Evolutionary conservation across 2,888 invertebrate species (phyloP), one percentile per base, ranked within the genome.

Genomic region (Erebia epiphron): DNA sequence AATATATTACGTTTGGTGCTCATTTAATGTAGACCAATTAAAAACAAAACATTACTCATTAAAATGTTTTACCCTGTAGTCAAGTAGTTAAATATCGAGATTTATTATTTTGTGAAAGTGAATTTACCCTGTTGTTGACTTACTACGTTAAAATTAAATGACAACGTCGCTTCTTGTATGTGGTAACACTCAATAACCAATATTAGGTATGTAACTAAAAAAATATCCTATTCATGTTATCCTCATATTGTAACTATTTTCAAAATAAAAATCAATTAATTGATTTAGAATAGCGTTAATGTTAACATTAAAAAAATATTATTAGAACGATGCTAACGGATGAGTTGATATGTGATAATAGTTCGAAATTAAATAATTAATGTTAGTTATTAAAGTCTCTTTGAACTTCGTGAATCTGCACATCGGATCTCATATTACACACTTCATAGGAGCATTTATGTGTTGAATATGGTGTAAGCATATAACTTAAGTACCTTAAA

Each of bases 401-500:
- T 72, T 65, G 63, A 69, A 62, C 41, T 73, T 58, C 54, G 57
- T 65, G 68, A 75, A 72, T 75, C 76, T 72, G 64, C 57, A 18
- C 64, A 71, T 57, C 81, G 80, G 86, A 87, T 87, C 82, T 84
- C 81, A 82, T 79, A 52, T 80, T 75, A 75, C 77, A 75, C 77
- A 76, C 85, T 88, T 91, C 90, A 91, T 91, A 88, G 91, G 82
- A 90, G 90, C 90, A 89, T 84, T 82, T 88, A 85, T 91, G 89
- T 82, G 18, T 35, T 58, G 41, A n/a, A 35, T 10, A 9, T 49
- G 49, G 14, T 49, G 49, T 11, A 49, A 52, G 16, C 52, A n/a
- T n/a, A n/a, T n/a, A n/a, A n/a, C n/a, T n/a, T n/a, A n/a, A n/a
- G n/a, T n/a, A n/a, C n/a, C n/a, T n/a, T n/a, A n/a, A n/a, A n/a